Percentiles rank a stretch among this genome's conserved stretches.
Conservation (phyloP, 2,113 vertebrate species). For the Polypterus bichir region DNA sequence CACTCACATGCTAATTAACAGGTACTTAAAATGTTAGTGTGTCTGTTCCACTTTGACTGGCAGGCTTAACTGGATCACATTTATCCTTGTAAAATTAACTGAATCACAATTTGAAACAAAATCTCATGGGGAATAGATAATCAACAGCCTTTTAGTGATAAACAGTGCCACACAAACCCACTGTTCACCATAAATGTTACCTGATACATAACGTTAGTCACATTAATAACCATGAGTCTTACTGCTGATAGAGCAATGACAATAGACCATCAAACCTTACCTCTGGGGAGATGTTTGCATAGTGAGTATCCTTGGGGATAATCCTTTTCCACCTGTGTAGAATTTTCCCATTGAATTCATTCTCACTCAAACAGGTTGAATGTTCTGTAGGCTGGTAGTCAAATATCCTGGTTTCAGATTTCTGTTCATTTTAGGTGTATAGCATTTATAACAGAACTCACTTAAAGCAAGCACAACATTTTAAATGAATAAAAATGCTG, state of each 20-base stretch:
- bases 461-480: no score
- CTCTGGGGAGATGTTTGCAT: constrained; percentile 2
- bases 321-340: background rate
- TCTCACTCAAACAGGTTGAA: no score
- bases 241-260: constrained; percentile 3
- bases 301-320: constrained; percentile 1
- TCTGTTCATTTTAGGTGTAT: no score
- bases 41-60: background rate
- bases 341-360: background rate
- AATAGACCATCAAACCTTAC: constrained; percentile 5
- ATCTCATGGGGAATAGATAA: constrained; percentile 4
- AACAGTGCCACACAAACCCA: constrained; percentile 1
- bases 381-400: no score
- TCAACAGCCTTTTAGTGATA: background rate
- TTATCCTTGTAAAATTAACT: background rate
- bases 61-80: background rate
- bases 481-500: no score
- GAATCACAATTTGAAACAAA: constrained; percentile 6
- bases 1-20: background rate
- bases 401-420: no score
- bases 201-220: constrained; percentile 1
- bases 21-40: background rate
- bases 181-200: background rate
- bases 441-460: no score
- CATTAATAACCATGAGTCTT: constrained; percentile 7